phyloP scores from a whole-genome alignment of 2,113 vertebrate species.

The Choloepus hoffmanni region DNA sequence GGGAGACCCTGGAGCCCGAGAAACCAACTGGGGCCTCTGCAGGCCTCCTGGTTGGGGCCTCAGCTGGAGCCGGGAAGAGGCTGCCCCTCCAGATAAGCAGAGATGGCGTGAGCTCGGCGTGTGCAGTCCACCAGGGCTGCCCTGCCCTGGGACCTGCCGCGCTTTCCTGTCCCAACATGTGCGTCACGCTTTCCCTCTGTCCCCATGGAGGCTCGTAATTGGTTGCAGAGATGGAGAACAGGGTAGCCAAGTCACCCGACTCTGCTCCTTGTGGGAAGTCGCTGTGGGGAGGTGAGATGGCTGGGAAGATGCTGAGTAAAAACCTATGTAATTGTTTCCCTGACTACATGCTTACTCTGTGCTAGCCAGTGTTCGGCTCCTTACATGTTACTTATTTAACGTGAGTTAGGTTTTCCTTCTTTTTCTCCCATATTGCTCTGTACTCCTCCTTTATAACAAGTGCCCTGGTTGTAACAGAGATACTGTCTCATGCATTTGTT shows the following conservation, averaged over 20 bases:
- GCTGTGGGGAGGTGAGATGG: not conserved
- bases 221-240: conserved; percentile 3
- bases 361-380: not conserved
- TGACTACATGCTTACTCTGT: not conserved
- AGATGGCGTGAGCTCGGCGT: not conserved
- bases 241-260: not conserved
- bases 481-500: fast-evolving
- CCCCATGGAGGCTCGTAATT: conserved; percentile 32
- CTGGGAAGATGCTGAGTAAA: not conserved
- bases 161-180: not conserved
- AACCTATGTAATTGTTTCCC: not conserved
- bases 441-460: not conserved
- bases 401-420: not conserved
- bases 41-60: not conserved
- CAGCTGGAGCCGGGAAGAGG: not conserved
- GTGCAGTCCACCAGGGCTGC: not conserved
- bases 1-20: conserved; percentile 28
- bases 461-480: not conserved
- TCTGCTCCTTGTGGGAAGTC: not conserved
- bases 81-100: not conserved
- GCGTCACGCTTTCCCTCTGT: not conserved
- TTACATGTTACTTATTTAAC: not conserved
- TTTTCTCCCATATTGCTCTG: not conserved
- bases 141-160: not conserved
- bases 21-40: not conserved